Evolutionary conservation across 1,140 invertebrate species (phyloP).

Genomic region (Temnothorax nylanderi): DNA sequence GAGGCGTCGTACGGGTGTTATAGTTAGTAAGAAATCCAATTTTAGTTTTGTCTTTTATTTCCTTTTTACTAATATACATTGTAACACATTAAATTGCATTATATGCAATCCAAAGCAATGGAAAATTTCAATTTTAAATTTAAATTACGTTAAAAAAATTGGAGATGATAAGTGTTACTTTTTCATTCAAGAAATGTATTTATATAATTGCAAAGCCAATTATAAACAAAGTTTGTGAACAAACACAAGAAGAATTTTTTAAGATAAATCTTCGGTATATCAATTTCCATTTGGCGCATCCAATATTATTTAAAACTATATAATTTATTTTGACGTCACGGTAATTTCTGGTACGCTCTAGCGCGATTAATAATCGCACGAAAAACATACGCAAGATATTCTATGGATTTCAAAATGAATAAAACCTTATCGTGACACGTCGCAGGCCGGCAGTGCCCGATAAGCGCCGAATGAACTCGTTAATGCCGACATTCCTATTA

Average conservation of each 20-base stretch:
- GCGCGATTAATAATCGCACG: conserved; percentile 38
- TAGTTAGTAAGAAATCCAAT: conserved; percentile 63
- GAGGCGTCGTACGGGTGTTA: conserved; percentile 65
- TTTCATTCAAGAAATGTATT: background rate
- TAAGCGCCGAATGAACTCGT: conserved; percentile 60
- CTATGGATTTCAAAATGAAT: conserved; percentile 58
- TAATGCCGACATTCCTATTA: conserved; percentile 72
- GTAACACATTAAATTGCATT: too few relatives aligned
- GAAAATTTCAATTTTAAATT: background rate
- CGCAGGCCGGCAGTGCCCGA: conserved; percentile 49
- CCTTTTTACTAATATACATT: too few relatives aligned
- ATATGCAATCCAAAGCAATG: background rate
- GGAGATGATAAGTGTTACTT: background rate
- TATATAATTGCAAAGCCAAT: background rate
- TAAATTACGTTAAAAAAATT: background rate
- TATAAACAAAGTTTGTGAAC: background rate
- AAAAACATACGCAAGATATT: conserved; percentile 51
- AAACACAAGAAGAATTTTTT: background rate
- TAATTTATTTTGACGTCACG: background rate
- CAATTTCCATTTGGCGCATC: background rate
- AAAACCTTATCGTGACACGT: conserved; percentile 60
- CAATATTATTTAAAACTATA: background rate
- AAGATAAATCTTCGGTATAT: background rate
- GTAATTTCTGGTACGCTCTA: conserved; percentile 5
- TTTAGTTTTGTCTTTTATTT: too few relatives aligned